Evolutionary conservation across 2,797 vertebrate species (phyloP).

Genomic region (Loris lydekkerianus): DNA sequence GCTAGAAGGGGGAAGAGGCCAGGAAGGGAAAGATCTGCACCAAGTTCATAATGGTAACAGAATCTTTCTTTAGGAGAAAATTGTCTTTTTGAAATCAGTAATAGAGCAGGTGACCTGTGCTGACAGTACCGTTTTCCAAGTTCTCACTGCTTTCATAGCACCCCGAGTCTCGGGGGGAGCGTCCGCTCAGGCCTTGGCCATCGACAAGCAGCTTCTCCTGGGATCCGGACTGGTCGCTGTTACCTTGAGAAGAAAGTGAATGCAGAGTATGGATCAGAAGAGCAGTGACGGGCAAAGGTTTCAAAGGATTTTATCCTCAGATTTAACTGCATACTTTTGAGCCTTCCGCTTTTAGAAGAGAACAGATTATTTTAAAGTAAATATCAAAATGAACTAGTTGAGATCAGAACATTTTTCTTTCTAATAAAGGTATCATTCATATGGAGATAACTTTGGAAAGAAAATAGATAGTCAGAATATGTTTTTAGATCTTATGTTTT

Average conservation of each 20-base stretch:
- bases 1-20: neutral
- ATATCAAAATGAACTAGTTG: neutral
- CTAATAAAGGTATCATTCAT: neutral
- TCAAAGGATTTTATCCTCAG: neutral
- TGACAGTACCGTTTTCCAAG: slow-evolving; percentile 96
- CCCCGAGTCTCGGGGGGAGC: slow-evolving; percentile 97
- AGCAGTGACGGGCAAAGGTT: neutral
- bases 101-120: slow-evolving; percentile 19
- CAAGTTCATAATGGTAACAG: neutral
- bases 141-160: slow-evolving; percentile 99
- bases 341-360: neutral
- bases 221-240: slow-evolving; percentile 97
- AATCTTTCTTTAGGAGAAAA: neutral
- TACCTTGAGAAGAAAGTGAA: slow-evolving; percentile 90
- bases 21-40: neutral
- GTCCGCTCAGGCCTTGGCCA: slow-evolving; percentile 92
- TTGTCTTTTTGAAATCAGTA: neutral
- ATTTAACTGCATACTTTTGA: neutral
- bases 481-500: too few relatives aligned
- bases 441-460: neutral
- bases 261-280: slow-evolving; percentile 52
- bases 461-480: neutral
- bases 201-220: slow-evolving; percentile 98
- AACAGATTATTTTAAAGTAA: neutral
- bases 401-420: neutral